A percentile compares a stretch with the other conserved stretches of the same genome.
Conservation (phyloP, 1,140 invertebrate genomes). For the Zaprionus inermis region DNA sequence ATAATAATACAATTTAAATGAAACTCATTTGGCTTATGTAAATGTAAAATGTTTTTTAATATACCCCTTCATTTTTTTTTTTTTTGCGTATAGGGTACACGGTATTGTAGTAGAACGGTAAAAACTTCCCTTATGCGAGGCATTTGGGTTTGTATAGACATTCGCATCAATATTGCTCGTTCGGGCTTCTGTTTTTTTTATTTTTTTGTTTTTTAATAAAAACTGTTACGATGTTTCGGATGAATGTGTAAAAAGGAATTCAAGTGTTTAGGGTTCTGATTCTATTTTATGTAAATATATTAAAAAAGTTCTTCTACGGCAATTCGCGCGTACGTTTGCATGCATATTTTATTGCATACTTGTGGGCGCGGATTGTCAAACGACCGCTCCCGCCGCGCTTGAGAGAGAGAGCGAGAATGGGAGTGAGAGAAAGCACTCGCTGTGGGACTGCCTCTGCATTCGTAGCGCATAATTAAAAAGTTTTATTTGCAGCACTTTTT, state of each 20-base stretch:
- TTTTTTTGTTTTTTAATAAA: background rate
- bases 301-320: constrained; percentile 27
- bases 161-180: constrained; percentile 11
- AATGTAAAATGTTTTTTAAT: background rate
- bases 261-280: constrained; percentile 31
- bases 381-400: background rate
- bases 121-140: background rate
- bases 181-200: too few relatives aligned
- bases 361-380: constrained; percentile 34
- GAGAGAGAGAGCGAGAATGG: background rate
- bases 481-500: constrained; percentile 44
- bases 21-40: background rate
- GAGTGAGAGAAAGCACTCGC: constrained; percentile 4
- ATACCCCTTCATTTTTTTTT: background rate
- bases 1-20: background rate
- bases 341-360: constrained; percentile 75
- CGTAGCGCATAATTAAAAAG: constrained; percentile 59
- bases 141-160: background rate
- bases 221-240: constrained; percentile 17
- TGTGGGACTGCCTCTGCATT: constrained; percentile 46
- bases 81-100: background rate
- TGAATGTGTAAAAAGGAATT: constrained; percentile 31
- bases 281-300: constrained; percentile 45
- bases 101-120: background rate
- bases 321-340: constrained; percentile 47